A percentile compares a stretch with the other conserved stretches of the same genome.
phyloP scores from a whole-genome alignment of 2,888 invertebrate genomes.

The Iphiclides podalirius region DNA sequence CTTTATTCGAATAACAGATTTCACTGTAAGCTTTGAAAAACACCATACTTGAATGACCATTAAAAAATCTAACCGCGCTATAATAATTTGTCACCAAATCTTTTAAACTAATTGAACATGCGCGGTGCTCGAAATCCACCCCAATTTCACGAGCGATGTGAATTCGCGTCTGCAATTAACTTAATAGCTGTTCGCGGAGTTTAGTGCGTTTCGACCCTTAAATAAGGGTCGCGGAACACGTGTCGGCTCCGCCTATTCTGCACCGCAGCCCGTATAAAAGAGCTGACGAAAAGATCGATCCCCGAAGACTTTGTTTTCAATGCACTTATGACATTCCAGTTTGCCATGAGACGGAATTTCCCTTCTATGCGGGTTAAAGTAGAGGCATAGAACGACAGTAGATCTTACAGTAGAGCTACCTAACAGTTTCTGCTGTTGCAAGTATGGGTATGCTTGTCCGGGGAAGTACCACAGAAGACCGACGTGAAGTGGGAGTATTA shows the following conservation, averaged over 20 bases:
- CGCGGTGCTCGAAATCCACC: slow-evolving; percentile 28
- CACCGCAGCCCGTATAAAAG: slow-evolving; percentile 44
- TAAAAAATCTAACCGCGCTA: too few relatives aligned
- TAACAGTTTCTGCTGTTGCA: too few relatives aligned
- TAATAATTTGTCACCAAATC: slow-evolving; percentile 17
- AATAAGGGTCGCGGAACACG: slow-evolving; percentile 65
- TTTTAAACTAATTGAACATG: slow-evolving; percentile 24
- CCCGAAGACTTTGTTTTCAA: background rate
- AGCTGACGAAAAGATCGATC: slow-evolving; percentile 21
- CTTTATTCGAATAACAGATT: too few relatives aligned
- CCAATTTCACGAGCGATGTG: slow-evolving; percentile 34
- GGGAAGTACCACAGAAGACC: too few relatives aligned
- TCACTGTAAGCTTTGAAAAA: too few relatives aligned
- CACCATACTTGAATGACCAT: too few relatives aligned
- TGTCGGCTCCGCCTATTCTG: slow-evolving; percentile 65
- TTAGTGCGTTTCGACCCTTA: slow-evolving; percentile 69
- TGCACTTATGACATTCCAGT: too few relatives aligned
- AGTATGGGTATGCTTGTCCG: too few relatives aligned
- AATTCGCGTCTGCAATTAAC: slow-evolving; percentile 66
- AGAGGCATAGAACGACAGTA: background rate
- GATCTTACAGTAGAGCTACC: too few relatives aligned
- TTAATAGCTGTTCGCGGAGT: slow-evolving; percentile 65
- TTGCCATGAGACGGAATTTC: too few relatives aligned
- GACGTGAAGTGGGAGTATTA: too few relatives aligned
- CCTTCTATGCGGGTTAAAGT: background rate